phyloP scores from a whole-genome alignment of 2,113 vertebrate genomes.

The Oncorhynchus nerka region DNA sequence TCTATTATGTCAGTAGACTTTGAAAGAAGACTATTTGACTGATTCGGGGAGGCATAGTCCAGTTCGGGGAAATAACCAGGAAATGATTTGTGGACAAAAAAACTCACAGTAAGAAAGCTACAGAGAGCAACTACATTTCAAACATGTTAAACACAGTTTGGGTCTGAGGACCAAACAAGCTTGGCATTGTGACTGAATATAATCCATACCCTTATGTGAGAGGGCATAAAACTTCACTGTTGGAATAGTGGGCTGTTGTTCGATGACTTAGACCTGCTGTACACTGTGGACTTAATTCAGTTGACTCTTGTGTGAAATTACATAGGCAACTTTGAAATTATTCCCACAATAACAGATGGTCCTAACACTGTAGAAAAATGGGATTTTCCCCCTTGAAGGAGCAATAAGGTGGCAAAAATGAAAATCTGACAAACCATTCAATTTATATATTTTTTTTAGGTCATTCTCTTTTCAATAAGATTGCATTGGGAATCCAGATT shows the following conservation, averaged over 20 bases:
- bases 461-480: no score
- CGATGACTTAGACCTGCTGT: slow-evolving; percentile 52
- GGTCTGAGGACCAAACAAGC: slow-evolving; percentile 25
- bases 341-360: slow-evolving; percentile 68
- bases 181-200: slow-evolving; percentile 37
- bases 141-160: slow-evolving; percentile 31
- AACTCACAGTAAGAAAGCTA: not conserved
- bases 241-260: slow-evolving; percentile 40
- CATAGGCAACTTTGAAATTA: slow-evolving; percentile 71
- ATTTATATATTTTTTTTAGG: no score
- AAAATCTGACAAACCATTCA: slow-evolving; percentile 10
- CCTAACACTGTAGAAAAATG: slow-evolving; percentile 54
- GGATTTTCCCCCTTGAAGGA: slow-evolving; percentile 37
- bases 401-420: slow-evolving; percentile 59
- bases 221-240: not conserved
- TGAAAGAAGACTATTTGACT: no score
- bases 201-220: slow-evolving; percentile 20
- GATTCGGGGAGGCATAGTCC: slow-evolving; percentile 1
- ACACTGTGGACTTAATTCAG: slow-evolving; percentile 49
- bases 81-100: slow-evolving; percentile 25
- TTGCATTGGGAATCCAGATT: no score
- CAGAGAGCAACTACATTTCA: slow-evolving; percentile 32
- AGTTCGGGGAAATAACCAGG: slow-evolving; percentile 14
- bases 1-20: no score
- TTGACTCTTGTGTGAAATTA: slow-evolving; percentile 73